A percentile compares a stretch with the other conserved stretches of the same genome.
phyloP scores from a whole-genome alignment of 2,888 invertebrate genomes.

The Chouioia cunea region DNA sequence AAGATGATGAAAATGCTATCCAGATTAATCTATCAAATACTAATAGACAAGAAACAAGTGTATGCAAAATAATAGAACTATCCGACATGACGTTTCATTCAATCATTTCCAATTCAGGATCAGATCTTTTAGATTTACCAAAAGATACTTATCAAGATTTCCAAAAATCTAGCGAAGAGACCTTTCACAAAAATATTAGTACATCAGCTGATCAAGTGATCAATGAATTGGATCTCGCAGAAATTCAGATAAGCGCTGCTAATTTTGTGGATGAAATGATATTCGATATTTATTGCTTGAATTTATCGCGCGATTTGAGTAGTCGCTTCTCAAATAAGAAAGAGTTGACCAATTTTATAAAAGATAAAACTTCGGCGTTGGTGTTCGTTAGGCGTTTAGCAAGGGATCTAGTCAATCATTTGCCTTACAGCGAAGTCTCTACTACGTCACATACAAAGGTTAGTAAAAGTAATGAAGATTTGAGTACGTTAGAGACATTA shows the following conservation, averaged over 20 bases:
- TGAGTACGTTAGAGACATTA: conserved; percentile 23
- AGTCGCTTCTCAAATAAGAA: conserved; percentile 22
- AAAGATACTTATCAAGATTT: conserved; percentile 53
- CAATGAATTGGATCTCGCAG: conserved; percentile 56
- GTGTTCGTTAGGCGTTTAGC: conserved; percentile 45
- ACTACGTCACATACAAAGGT: conserved; percentile 38
- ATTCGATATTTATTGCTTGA: conserved; percentile 48
- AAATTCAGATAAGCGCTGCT: conserved; percentile 49
- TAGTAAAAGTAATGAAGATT: conserved; percentile 27
- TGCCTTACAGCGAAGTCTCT: conserved; percentile 40
- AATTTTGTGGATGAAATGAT: conserved; percentile 57
- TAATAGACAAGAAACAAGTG: conserved; percentile 26
- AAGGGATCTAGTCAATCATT: conserved; percentile 42
- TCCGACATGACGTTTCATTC: conserved; percentile 34
- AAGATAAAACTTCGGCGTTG: conserved; percentile 46
- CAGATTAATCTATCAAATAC: conserved; percentile 15
- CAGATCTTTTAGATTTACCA: conserved; percentile 58
- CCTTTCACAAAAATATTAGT: conserved; percentile 59
- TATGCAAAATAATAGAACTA: conserved; percentile 32
- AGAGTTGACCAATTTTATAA: conserved; percentile 39
- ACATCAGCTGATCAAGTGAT: conserved; percentile 61
- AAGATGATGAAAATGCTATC: conserved; percentile 18
- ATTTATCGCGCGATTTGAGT: conserved; percentile 36
- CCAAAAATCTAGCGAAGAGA: conserved; percentile 54
- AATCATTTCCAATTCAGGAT: conserved; percentile 47